Conservation (phyloP, 2,888 invertebrate genomes). For the Coelopa pilipes region DNA sequence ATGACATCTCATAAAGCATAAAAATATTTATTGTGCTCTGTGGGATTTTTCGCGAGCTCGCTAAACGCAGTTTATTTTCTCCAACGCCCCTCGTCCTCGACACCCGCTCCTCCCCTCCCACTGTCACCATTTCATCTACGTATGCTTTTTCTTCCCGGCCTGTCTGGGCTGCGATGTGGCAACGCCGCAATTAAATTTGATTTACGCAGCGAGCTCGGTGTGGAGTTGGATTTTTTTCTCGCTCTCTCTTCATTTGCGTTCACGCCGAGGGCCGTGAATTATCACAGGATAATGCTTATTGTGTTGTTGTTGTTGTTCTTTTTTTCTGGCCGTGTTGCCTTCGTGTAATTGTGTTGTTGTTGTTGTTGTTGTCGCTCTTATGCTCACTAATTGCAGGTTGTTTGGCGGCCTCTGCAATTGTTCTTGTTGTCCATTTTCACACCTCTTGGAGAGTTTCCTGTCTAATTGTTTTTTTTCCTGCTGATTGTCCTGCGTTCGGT, state of each 20-base stretch:
- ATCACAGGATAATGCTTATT: slow-evolving; percentile 14
- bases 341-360: neutral
- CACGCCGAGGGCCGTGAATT: slow-evolving; percentile 21
- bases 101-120: no score
- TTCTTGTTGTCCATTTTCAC: no score
- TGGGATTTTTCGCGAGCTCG: slow-evolving; percentile 8
- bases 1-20: slow-evolving; percentile 22
- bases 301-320: neutral
- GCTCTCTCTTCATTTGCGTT: no score
- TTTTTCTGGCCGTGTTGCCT: neutral
- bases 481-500: no score
- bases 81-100: no score
- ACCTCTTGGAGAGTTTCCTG: no score
- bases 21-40: slow-evolving; percentile 24
- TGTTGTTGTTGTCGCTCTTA: neutral
- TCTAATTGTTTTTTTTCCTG: no score
- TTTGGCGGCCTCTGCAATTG: no score
- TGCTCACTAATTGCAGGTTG: no score
- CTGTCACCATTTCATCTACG: neutral
- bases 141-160: neutral
- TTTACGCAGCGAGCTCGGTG: slow-evolving; percentile 12
- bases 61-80: slow-evolving; percentile 3
- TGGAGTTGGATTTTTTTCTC: neutral
- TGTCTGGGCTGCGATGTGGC: slow-evolving; percentile 9
- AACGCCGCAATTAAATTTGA: slow-evolving; percentile 29